Conservation (phyloP, 2,797 vertebrate genomes). For the Cuculus canorus region DNA sequence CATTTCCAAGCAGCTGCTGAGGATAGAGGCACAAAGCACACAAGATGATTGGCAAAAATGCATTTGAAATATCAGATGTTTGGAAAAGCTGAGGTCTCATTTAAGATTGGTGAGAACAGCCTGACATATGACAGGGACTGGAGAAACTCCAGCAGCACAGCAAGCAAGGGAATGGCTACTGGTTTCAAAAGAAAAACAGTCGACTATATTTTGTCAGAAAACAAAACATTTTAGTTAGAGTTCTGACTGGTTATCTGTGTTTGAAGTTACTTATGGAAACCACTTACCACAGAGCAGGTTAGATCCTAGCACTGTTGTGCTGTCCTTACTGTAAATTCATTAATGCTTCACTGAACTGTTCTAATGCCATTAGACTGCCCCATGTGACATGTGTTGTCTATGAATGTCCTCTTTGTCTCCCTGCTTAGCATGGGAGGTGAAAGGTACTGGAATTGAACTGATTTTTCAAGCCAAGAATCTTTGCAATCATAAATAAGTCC, state of each 20-base stretch:
- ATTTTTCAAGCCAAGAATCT: slow-evolving; percentile 39
- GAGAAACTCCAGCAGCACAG: neutral
- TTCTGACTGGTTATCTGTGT: neutral
- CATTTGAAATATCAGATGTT: neutral
- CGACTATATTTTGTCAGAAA: neutral
- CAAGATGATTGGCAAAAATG: neutral
- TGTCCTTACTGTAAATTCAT: slow-evolving; percentile 46
- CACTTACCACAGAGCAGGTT: neutral
- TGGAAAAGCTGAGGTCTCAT: neutral
- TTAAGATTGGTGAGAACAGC: neutral
- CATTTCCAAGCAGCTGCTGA: neutral
- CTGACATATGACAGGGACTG: neutral
- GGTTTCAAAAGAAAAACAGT: neutral
- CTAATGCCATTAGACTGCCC: slow-evolving; percentile 41
- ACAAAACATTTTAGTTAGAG: neutral
- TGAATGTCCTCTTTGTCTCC: slow-evolving; percentile 66
- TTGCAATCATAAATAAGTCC: slow-evolving; percentile 38
- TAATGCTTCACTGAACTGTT: slow-evolving; percentile 52
- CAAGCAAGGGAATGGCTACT: neutral
- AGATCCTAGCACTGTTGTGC: neutral
- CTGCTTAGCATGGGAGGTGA: neutral
- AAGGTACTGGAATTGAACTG: slow-evolving; percentile 23
- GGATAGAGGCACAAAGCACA: neutral
- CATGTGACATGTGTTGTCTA: slow-evolving; percentile 24
- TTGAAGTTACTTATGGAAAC: slow-evolving; percentile 9